Conservation (phyloP, 2,797 vertebrate genomes). For the Hafferia zeledoni region DNA sequence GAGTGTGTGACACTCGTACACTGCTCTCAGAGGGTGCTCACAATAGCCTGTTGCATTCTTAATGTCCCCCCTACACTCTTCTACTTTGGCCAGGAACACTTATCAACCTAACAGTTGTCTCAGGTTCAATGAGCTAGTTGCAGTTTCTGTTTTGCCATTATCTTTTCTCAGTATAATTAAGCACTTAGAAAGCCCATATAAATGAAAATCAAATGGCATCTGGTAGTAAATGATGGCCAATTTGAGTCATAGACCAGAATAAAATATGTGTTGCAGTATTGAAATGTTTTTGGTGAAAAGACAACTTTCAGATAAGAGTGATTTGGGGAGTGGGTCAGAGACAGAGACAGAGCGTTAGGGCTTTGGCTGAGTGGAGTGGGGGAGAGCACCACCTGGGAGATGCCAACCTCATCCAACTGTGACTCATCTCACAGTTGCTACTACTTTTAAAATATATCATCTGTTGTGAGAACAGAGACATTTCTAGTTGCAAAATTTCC, state of each 20-base stretch:
- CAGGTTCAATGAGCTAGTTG: not conserved
- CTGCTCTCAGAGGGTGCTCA: not conserved
- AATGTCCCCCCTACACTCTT: not conserved
- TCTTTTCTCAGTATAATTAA: not conserved
- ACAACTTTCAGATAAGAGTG: not conserved
- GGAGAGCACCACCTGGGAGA: not conserved
- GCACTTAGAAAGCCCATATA: not conserved
- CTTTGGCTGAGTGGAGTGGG: not conserved
- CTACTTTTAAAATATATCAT: slow-evolving; percentile 24
- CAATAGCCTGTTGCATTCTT: not conserved
- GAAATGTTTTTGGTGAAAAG: not conserved
- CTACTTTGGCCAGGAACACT: not conserved
- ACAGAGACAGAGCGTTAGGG: accelerated
- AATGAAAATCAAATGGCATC: not conserved
- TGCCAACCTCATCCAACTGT: not conserved
- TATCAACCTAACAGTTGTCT: not conserved
- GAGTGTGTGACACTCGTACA: not conserved
- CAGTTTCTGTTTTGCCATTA: not conserved
- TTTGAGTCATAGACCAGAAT: not conserved
- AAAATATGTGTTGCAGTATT: not conserved
- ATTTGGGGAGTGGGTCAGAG: not conserved
- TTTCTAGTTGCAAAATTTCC: not conserved
- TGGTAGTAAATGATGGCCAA: not conserved
- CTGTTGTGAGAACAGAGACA: slow-evolving; percentile 14
- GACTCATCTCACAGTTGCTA: slow-evolving; percentile 14